These are phyloP conservation scores for Sitta europaea DNA, from an alignment of 2,113 vertebrate genomes.

Conservation along the genomic window DNA sequence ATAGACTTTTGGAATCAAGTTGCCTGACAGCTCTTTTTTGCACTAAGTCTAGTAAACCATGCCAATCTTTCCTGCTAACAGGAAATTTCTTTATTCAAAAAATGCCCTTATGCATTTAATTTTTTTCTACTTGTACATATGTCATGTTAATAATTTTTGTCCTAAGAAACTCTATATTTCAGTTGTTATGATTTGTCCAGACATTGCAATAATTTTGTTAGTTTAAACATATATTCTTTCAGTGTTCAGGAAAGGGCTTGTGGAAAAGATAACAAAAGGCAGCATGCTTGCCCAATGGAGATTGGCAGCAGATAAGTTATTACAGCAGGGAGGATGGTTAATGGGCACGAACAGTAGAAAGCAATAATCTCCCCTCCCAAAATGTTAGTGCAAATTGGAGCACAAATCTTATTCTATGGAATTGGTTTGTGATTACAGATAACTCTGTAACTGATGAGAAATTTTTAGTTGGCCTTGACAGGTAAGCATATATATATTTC, in stretches of 20 bases:
- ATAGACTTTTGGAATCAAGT: background rate
- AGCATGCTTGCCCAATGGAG: fast-evolving
- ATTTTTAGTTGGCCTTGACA: background rate
- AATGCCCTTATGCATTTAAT: background rate
- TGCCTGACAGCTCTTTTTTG: background rate
- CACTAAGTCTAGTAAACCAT: background rate
- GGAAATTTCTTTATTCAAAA: background rate
- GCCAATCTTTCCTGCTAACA: background rate
- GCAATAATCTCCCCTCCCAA: background rate
- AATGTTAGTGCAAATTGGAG: background rate
- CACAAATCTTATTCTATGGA: background rate
- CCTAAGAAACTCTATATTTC: background rate
- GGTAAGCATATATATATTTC: background rate
- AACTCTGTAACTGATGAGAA: background rate
- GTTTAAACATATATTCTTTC: background rate
- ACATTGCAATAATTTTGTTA: background rate
- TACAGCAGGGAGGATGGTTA: background rate
- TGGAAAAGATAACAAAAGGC: background rate
- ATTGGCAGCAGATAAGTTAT: background rate
- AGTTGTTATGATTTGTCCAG: background rate
- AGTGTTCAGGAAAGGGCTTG: background rate
- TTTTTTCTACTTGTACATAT: background rate
- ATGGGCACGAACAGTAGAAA: background rate
- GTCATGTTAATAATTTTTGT: background rate
- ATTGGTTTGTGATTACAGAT: background rate